Conservation (phyloP, 2,113 vertebrate species). For the Ardeotis arabs region DNA sequence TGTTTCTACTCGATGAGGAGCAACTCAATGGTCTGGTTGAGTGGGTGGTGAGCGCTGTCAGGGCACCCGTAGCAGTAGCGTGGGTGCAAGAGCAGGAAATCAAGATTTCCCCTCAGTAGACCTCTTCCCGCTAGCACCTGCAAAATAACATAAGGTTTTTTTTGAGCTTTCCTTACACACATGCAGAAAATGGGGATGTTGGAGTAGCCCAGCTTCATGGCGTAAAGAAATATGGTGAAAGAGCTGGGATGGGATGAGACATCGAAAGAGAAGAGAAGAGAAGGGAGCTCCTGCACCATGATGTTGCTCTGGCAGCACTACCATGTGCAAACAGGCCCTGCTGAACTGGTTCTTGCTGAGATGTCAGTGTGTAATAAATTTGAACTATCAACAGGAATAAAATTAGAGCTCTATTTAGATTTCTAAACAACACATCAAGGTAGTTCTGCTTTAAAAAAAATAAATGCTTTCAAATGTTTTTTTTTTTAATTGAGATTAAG, state of each 20-base stretch:
- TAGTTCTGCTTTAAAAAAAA: not conserved
- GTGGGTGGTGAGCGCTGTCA: not conserved
- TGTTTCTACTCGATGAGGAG: not conserved
- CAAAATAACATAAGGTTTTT: not conserved
- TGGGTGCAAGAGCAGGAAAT: not conserved
- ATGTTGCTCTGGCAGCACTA: not conserved
- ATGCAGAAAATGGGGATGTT: not conserved
- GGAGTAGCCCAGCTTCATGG: fast-evolving
- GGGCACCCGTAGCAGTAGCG: no score
- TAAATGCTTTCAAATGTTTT: not conserved
- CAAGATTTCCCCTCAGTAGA: not conserved
- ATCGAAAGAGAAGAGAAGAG: not conserved
- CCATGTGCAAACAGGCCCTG: not conserved
- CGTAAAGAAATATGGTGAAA: fast-evolving
- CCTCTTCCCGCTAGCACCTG: not conserved
- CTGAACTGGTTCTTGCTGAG: not conserved
- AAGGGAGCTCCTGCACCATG: not conserved
- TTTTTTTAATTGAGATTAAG: not conserved
- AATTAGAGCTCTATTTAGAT: not conserved
- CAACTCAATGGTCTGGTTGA: not conserved
- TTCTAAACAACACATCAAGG: not conserved
- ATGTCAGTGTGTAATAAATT: not conserved
- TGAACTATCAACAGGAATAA: not conserved
- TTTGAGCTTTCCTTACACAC: not conserved
- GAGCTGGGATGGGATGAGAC: not conserved